Evolutionary conservation across 2,888 invertebrate species (phyloP).

Genomic region (Trisateles emortualis): DNA sequence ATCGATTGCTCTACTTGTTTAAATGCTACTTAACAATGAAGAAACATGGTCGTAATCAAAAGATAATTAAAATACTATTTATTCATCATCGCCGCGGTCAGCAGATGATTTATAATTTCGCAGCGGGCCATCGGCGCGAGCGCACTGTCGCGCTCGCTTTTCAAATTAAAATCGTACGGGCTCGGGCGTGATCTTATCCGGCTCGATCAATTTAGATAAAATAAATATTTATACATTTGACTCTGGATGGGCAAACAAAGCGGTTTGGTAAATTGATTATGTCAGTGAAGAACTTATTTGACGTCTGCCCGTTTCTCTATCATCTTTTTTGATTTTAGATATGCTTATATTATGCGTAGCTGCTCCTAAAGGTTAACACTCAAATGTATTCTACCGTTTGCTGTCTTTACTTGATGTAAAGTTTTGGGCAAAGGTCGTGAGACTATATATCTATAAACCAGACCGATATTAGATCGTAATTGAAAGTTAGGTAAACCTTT

Average conservation of each 20-base stretch:
- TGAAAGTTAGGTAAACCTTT: neutral
- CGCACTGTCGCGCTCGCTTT: constrained; percentile 80
- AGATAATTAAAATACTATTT: constrained; percentile 85
- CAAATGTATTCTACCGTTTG: constrained; percentile 14
- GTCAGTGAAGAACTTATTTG: constrained; percentile 72
- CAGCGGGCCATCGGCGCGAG: constrained; percentile 78
- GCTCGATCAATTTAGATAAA: constrained; percentile 86
- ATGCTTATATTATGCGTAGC: constrained; percentile 35
- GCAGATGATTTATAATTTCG: constrained; percentile 84
- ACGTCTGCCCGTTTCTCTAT: constrained; percentile 72
- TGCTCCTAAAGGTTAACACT: constrained; percentile 19
- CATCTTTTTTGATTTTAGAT: constrained; percentile 72
- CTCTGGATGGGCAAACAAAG: constrained; percentile 83
- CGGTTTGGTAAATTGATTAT: constrained; percentile 84
- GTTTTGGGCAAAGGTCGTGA: constrained; percentile 15
- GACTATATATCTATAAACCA: constrained; percentile 24
- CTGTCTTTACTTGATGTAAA: constrained; percentile 19
- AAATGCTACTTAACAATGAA: constrained; percentile 69
- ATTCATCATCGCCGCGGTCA: constrained; percentile 69
- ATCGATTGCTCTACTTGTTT: constrained; percentile 65
- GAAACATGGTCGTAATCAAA: constrained; percentile 78
- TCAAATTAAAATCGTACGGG: constrained; percentile 83
- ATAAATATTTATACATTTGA: constrained; percentile 86
- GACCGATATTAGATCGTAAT: constrained; percentile 1
- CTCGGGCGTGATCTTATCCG: constrained; percentile 83